Base-by-base conservation (phyloP, 1,140 invertebrate genomes). In the Microplitis mediator region DNA sequence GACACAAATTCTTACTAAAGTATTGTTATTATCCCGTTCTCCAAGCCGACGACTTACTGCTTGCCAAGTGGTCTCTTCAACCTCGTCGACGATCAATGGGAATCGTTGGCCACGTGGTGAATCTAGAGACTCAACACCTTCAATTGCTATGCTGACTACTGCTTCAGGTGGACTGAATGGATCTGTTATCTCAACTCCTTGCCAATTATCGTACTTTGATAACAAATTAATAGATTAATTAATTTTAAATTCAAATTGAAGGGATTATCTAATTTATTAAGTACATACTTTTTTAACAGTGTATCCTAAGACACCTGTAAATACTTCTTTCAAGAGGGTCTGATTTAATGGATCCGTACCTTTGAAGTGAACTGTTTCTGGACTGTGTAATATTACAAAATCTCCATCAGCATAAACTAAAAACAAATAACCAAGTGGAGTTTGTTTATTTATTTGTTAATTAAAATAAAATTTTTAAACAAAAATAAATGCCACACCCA, bases 131-230 rank as follows among this genome's bases (percentile, higher is more conserved):
- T 86, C 85, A 5, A 93, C 85, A 70, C 93, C 94, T 84, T 93
- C 91, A 52, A 96, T 88, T 50, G 90, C 90, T 39, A 96, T 87
- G 39, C 90, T 90, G 32, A 95, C 92, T 61, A 93, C 89, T 45
- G 92, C 93, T 85, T 94, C 92, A 34, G 95, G 93, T 70, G 93
- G 88, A 73, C 91, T 88, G 76, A 96, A 95, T 6, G 94, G 92
- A 87, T 94, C 90, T 3, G 85, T 88, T 58, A 95, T 89, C 35
- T 85, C 88, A 66, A 96, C 78, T 13, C 93, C 93, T 76, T 87
- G 87, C 93, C 94, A 95, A 74, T 89, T 13, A 16, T 75, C n/a
- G 14, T 3, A 56, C 63, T 66, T 11, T 35, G 32, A 13, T 67
- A 56, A 36, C 2, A 70, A 39, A 73, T 62, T n/a, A 68, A 62